Base-by-base conservation (phyloP, 35 echinoderm and acorn worm genomes). In the Ophioderma brevispina region DNA sequence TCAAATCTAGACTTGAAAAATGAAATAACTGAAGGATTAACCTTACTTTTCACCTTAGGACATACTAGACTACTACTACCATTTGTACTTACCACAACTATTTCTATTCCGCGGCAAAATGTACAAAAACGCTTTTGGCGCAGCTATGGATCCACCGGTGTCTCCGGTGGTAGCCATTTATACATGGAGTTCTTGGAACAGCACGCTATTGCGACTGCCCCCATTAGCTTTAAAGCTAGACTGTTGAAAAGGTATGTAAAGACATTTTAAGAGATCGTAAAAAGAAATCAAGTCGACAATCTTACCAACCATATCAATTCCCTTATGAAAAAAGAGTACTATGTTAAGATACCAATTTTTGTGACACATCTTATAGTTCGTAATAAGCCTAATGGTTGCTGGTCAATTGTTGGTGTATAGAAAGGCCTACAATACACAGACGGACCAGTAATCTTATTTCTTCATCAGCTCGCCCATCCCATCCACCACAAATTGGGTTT, bases 121-220 rank as follows among this genome's bases (percentile, higher is more conserved):
- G 4, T 82, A 82, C 80, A 82, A 81, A 50, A 76, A 89, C 32
- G 13, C 10, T 8, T 81, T 80, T 35, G 76, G 76, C 13, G 76
- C 78, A 55, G 78, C 77, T 31, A 80, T 89, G 87, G 87, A 78
- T 10, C 46, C n/a, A 10, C 87, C 87, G 1, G 87, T 89, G 13
- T 80, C 40, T 32, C 37, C 87, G 23, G 25, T 89, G 19, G 36
- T 89, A 18, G 87, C 76, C 14, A 80, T 33, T 3, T 80, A 0
- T 89, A 46, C 31, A 81, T 80, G 40, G 87, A 89, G 35, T 46
- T 46, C 25, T 32, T 78, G 3, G 86, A 88, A 39, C 86, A 88
- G 31, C 55, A 79, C 3, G 86, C 86, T 39, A 34, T 88, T 1
- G 36, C 64, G 30, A 39, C 75, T 1, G 37, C 86, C 0, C 63